Conservation (phyloP, 2,888 invertebrate species). For the Caenorhabditis sp. region DNA sequence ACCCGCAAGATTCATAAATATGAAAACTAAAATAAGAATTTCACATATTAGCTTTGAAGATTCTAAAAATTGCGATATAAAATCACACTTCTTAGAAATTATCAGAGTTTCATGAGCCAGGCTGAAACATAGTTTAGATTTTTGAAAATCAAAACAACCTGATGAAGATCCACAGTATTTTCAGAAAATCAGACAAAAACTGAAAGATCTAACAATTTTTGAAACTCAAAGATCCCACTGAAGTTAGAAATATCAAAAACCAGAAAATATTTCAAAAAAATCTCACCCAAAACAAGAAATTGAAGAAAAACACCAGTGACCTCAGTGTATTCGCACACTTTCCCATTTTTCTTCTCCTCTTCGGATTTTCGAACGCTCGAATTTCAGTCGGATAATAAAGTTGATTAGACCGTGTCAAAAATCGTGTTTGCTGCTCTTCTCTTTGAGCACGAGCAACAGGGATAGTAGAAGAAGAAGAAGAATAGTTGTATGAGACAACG, state of each 20-base stretch:
- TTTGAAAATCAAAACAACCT: not conserved
- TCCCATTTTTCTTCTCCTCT: slow-evolving; percentile 36
- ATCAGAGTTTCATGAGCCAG: no score
- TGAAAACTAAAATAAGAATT: no score
- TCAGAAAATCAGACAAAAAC: slow-evolving; percentile 1
- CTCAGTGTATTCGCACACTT: slow-evolving; percentile 51
- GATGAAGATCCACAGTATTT: not conserved
- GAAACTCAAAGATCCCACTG: no score
- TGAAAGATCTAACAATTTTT: no score
- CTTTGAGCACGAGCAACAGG: slow-evolving; percentile 11
- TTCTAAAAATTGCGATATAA: no score
- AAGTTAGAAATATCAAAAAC: no score
- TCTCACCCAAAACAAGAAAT: slow-evolving; percentile 60
- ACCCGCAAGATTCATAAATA: no score
- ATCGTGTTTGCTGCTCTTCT: not conserved
- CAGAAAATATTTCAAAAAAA: no score
- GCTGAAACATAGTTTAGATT: no score
- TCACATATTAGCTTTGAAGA: no score
- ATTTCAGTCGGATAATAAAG: not conserved
- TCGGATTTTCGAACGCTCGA: not conserved
- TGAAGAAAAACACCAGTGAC: slow-evolving; percentile 53
- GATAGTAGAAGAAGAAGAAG: not conserved
- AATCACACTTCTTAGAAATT: not conserved
- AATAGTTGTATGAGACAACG: slow-evolving; percentile 1
- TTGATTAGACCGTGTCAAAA: slow-evolving; percentile 1